Percentiles rank a stretch among this genome's conserved stretches.
These are phyloP conservation scores for Lasioglossum villosulum DNA, from an alignment of 2,888 invertebrate genomes.

Conservation along the genomic window DNA sequence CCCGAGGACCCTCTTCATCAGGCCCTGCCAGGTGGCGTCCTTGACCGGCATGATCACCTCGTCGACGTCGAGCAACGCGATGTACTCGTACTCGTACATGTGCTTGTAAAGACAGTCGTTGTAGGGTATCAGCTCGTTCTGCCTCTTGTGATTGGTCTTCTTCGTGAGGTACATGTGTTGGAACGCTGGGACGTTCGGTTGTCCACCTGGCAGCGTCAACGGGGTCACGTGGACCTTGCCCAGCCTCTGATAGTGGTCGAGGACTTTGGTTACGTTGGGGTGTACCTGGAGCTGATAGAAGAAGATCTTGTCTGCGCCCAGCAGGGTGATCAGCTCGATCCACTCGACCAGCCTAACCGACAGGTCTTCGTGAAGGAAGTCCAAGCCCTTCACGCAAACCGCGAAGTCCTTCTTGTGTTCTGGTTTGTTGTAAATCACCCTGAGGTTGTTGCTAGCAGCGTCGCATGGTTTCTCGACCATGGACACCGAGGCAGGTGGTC, in stretches of 20 bases:
- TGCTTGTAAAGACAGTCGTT: conserved; percentile 98
- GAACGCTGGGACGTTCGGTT: conserved; percentile 95
- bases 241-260: conserved; percentile 87
- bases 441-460: conserved; percentile 93
- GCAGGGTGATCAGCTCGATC: conserved; percentile 93
- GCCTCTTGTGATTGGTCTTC: conserved; percentile 96
- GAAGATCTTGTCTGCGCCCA: conserved; percentile 96
- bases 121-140: conserved; percentile 97
- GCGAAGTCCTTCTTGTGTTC: conserved; percentile 92
- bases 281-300: conserved; percentile 96
- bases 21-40: conserved; percentile 90
- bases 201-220: conserved; percentile 93
- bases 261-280: conserved; percentile 94
- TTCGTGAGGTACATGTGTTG: conserved; percentile 95
- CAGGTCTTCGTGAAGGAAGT: conserved; percentile 96
- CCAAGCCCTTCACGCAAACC: conserved; percentile 97
- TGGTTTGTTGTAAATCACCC: conserved; percentile 93
- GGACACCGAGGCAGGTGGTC: conserved; percentile 93
- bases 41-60: conserved; percentile 97
- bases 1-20: conserved; percentile 90
- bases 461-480: conserved; percentile 94
- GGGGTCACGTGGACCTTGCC: conserved; percentile 92
- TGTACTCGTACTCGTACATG: conserved; percentile 94
- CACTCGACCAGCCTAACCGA: conserved; percentile 96
- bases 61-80: conserved; percentile 96